These are phyloP conservation scores for Acyrthosiphon pisum DNA, from an alignment of 1,140 invertebrate genomes.

Conservation along the genomic window DNA sequence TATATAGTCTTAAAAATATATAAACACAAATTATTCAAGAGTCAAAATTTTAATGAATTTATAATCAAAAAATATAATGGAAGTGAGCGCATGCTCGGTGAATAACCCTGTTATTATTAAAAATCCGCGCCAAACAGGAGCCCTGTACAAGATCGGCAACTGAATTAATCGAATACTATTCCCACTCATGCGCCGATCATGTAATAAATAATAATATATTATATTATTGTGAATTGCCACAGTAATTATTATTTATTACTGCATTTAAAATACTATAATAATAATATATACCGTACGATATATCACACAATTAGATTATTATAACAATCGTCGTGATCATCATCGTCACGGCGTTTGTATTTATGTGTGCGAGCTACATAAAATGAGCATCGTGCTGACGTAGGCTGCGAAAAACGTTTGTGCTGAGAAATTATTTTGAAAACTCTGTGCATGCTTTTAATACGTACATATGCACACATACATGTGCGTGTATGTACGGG, in stretches of 20 bases:
- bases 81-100: background rate
- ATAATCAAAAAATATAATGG: background rate
- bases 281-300: background rate
- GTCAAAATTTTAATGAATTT: background rate
- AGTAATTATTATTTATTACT: background rate
- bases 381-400: constrained; percentile 8
- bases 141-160: no score
- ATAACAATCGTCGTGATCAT: background rate
- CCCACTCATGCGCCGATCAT: background rate
- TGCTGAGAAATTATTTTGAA: background rate
- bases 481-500: background rate
- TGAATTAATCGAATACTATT: background rate
- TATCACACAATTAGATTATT: background rate
- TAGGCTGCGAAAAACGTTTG: background rate
- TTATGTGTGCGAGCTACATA: background rate
- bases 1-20: no score
- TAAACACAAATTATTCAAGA: no score
- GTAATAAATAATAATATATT: background rate
- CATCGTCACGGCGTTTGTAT: background rate
- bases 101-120: background rate
- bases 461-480: background rate
- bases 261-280: no score
- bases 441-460: background rate
- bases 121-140: background rate
- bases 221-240: background rate